Base-by-base conservation (phyloP, 53 echinoderm and acorn worm genomes). In the Holothuria leucospilota region DNA sequence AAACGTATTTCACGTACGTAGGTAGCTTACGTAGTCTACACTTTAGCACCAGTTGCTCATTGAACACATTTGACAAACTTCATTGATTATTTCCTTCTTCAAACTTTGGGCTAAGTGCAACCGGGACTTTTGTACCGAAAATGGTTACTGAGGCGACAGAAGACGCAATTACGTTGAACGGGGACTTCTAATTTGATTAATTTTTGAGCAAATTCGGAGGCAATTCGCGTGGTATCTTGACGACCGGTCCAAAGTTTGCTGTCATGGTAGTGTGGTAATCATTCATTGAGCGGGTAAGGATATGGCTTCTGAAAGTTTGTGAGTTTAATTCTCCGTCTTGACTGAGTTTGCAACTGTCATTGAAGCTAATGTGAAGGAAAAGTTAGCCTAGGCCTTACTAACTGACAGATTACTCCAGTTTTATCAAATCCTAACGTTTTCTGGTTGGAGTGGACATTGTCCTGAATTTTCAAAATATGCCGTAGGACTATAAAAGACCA, bases 171-270 rank as follows among this genome's bases (percentile, higher is more conserved):
- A 21, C 49, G 72, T 42, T 41, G n/a, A 20, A 29, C 8, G 72
- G 40, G 29, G 40, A 72, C 72, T 72, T 21, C 8, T 42, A 72
- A 72, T 39, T 72, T 72, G 72, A 72, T 72, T 72, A 72, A 72
- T n/a, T 72, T 72, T 72, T 72, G 49, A 49, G 40, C 49, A 40
- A 72, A 39, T 72, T 72, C 72, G 72, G 72, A 72, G 46, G 72
- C 41, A 72, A 6, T 13, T 39, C 41, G 72, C 41, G 72, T 72
- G 72, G 72, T 72, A 72, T 72, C 72, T 42, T 42, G 72, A 49
- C 72, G 49, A 72, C 72, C 40, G 72, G 72, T 72, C 72, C 72
- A 72, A 72, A 72, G 72, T 72, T 72, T 72, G 41, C 41, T 72
- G 30, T 49, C 49, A 40, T 24, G 72, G 72, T 20, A 20, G 24